These are phyloP conservation scores for Microctonus aethiopoides DNA, from an alignment of 2,888 invertebrate genomes.

Conservation along the genomic window DNA sequence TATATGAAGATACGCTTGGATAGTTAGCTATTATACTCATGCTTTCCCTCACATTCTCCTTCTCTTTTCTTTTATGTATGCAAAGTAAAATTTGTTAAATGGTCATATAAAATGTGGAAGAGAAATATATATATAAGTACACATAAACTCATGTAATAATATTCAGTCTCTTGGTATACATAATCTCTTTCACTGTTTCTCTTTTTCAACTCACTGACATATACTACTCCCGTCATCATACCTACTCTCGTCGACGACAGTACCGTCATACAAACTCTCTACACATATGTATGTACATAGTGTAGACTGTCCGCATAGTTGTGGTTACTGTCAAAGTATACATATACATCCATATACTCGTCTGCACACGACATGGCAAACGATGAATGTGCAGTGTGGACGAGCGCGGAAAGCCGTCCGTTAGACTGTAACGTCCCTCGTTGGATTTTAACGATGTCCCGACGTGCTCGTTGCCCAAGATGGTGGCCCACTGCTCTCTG, in stretches of 20 bases:
- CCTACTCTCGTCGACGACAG: not conserved
- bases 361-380: not conserved
- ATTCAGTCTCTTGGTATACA: no score
- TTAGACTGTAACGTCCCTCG: constrained; percentile 10
- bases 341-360: not conserved
- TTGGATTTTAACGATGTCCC: constrained; percentile 18
- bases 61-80: no score
- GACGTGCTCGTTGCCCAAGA: constrained; percentile 21
- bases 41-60: not conserved
- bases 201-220: no score
- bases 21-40: not conserved
- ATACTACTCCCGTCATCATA: not conserved
- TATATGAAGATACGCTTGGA: not conserved
- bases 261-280: not conserved
- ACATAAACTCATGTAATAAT: not conserved
- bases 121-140: not conserved
- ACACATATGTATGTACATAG: not conserved
- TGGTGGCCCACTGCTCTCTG: not conserved
- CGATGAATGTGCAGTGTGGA: constrained; percentile 14
- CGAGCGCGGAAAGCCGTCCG: constrained; percentile 1
- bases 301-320: constrained; percentile 13
- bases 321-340: constrained; percentile 19
- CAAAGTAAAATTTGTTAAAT: not conserved
- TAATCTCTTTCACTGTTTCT: no score
- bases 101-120: not conserved